Conservation (phyloP, 2,797 vertebrate species). For the Lutjanus campechanus region DNA sequence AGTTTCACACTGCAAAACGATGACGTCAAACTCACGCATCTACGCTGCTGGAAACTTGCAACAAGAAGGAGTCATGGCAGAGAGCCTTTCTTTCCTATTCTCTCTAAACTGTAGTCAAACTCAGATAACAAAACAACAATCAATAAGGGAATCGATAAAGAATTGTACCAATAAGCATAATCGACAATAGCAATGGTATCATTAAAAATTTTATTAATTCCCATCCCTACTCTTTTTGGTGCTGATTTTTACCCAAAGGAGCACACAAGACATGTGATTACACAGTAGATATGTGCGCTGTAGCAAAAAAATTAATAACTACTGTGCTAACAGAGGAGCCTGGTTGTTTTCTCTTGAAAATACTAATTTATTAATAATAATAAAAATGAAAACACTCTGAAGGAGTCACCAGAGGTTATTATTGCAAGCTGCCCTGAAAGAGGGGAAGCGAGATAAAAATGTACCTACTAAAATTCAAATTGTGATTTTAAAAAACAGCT, state of each 20-base stretch:
- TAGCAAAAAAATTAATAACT: conserved; percentile 1
- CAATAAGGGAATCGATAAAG: too few relatives aligned
- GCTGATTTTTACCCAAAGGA: neutral
- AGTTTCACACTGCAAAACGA: too few relatives aligned
- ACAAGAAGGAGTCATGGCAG: too few relatives aligned
- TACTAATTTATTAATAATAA: too few relatives aligned
- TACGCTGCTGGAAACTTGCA: too few relatives aligned
- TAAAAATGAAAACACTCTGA: conserved; percentile 24
- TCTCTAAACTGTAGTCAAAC: too few relatives aligned
- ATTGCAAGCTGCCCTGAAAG: conserved; percentile 38
- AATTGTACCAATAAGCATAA: too few relatives aligned
- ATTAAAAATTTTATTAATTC: neutral
- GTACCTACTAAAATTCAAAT: conserved; percentile 52
- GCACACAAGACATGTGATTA: neutral
- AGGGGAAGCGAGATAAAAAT: conserved; percentile 30
- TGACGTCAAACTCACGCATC: too few relatives aligned
- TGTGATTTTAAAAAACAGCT: conserved; percentile 37
- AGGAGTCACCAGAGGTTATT: conserved; percentile 47
- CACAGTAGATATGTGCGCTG: neutral
- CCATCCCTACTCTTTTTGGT: neutral
- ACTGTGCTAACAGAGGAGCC: neutral
- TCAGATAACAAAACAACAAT: too few relatives aligned
- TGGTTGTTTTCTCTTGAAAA: conserved; percentile 43
- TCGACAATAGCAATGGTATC: too few relatives aligned
- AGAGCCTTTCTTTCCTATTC: too few relatives aligned